Conservation (phyloP, 2,113 vertebrate genomes). For the Varanus komodoensis region DNA sequence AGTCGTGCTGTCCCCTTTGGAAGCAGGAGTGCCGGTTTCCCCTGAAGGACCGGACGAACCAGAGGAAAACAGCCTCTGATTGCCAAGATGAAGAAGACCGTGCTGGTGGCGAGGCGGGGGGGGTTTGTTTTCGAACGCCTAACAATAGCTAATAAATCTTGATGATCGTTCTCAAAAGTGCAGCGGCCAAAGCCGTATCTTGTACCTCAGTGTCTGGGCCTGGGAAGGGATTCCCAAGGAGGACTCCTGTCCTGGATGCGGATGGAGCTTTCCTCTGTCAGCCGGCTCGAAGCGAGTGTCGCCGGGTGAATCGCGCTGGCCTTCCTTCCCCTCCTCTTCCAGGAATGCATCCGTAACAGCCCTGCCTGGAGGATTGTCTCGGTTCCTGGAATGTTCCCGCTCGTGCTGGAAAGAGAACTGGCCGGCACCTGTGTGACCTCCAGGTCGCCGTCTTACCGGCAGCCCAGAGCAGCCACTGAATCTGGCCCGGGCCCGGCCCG, state of each 20-base stretch:
- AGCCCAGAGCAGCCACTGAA: background rate
- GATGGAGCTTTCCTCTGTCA: conserved; percentile 45
- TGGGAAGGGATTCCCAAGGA: too few relatives aligned
- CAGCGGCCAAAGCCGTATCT: background rate
- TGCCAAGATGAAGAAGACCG: background rate
- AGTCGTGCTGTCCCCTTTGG: conserved; percentile 24
- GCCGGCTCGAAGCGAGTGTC: too few relatives aligned
- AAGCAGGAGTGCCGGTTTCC: conserved; percentile 5
- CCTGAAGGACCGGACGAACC: background rate
- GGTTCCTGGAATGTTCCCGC: conserved; percentile 69
- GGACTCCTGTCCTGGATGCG: background rate
- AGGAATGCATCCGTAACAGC: conserved; percentile 44
- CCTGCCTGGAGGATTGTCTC: conserved; percentile 67
- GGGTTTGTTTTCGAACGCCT: background rate
- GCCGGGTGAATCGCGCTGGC: conserved; percentile 24
- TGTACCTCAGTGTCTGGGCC: background rate
- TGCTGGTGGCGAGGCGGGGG: background rate
- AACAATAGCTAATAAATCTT: conserved; percentile 21
- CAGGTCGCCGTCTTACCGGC: background rate
- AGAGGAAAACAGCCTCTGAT: background rate
- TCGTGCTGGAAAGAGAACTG: conserved; percentile 47
- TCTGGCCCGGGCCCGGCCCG: background rate
- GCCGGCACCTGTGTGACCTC: background rate
- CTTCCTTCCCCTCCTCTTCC: conserved; percentile 29
- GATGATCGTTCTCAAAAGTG: background rate